Conservation (phyloP, 2,797 vertebrate genomes). For the Hippopotamyrus pictus region DNA sequence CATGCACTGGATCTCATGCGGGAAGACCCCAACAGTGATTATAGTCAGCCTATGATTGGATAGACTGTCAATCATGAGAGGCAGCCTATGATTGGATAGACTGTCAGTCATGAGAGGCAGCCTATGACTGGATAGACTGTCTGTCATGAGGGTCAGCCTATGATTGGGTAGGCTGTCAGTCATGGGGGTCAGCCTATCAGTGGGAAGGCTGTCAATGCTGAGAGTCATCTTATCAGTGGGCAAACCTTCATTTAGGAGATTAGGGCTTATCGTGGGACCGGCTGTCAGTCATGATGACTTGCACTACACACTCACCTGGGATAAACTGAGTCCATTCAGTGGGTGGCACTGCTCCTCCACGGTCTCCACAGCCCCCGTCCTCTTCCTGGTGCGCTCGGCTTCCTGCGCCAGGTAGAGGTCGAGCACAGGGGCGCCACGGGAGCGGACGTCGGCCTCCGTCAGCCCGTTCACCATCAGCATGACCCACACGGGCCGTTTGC, state of each 20-base stretch:
- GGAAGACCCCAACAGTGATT: not conserved
- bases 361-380: slow-evolving; percentile 78
- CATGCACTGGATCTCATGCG: not conserved
- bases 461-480: slow-evolving; percentile 88
- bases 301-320: slow-evolving; percentile 67
- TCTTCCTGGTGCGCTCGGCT: slow-evolving; percentile 77
- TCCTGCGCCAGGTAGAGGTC: slow-evolving; percentile 85
- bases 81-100: not conserved
- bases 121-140: not conserved
- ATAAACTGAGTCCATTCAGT: slow-evolving; percentile 80
- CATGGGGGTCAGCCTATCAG: not conserved
- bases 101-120: not conserved
- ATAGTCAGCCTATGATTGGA: not conserved
- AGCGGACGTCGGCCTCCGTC: slow-evolving; percentile 79
- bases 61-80: not conserved
- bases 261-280: not conserved
- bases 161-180: not conserved
- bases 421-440: slow-evolving; percentile 72
- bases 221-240: not conserved
- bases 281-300: not conserved
- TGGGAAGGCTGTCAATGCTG: not conserved
- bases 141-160: not conserved
- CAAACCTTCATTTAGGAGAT: not conserved
- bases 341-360: slow-evolving; percentile 88
- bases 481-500: slow-evolving; percentile 81